phyloP scores from a whole-genome alignment of 2,797 vertebrate species.

The Acrossocheilus wenchowensis region DNA sequence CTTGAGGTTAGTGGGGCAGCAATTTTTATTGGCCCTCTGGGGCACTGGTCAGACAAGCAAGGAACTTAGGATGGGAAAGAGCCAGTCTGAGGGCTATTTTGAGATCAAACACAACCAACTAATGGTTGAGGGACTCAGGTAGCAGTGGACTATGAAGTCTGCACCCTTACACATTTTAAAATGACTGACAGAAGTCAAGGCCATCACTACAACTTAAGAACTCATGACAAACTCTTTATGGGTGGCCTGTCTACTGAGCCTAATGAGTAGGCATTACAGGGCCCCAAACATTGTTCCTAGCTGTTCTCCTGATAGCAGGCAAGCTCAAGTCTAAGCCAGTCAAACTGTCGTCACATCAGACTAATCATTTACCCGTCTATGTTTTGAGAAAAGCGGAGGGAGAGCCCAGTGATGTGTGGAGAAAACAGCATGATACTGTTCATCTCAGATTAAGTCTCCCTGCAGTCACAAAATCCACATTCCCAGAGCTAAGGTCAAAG shows the following conservation, averaged over 20 bases:
- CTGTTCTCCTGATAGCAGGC: neutral
- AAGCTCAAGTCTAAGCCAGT: constrained; percentile 25
- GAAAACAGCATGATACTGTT: constrained; percentile 29
- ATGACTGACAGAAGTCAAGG: constrained; percentile 6
- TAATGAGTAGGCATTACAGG: neutral
- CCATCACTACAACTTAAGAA: neutral
- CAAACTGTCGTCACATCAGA: constrained; percentile 19
- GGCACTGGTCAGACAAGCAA: neutral
- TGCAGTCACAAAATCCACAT: constrained; percentile 13
- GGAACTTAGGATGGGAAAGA: neutral
- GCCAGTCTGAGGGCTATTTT: neutral
- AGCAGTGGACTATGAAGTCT: neutral
- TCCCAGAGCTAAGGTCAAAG: constrained; percentile 51
- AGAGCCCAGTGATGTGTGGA: constrained; percentile 4
- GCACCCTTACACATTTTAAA: neutral
- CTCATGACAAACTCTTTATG: no score
- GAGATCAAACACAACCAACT: neutral
- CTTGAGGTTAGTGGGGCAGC: constrained; percentile 4
- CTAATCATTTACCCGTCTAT: constrained; percentile 53
- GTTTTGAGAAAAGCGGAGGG: constrained; percentile 11
- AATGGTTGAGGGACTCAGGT: neutral
- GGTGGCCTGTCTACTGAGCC: neutral
- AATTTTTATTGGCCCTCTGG: neutral
- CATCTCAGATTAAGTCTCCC: constrained; percentile 7
- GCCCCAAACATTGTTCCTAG: neutral